Conservation (phyloP, 53 echinoderm and acorn worm species). For the Luidia sarsii region DNA sequence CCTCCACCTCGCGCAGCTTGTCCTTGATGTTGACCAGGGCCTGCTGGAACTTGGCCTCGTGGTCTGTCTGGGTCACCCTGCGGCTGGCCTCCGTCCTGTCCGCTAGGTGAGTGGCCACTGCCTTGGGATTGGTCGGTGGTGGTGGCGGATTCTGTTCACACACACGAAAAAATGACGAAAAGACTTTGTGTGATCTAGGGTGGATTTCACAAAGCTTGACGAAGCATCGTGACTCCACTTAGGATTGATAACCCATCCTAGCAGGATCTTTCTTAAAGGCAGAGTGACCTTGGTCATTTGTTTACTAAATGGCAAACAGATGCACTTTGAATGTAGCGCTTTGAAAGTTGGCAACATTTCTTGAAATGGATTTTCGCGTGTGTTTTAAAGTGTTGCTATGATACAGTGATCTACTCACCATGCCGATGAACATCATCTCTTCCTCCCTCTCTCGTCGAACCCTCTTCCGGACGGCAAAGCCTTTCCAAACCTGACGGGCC, state of each 20-base stretch:
- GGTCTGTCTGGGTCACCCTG: constrained; percentile 88
- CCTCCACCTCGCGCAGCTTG: constrained; percentile 95
- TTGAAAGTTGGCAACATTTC: too few relatives aligned
- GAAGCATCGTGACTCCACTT: too few relatives aligned
- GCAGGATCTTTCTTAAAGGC: too few relatives aligned
- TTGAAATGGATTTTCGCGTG: too few relatives aligned
- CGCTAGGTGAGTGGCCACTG: constrained; percentile 65
- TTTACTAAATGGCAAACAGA: too few relatives aligned
- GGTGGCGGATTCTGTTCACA: constrained; percentile 86
- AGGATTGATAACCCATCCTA: too few relatives aligned
- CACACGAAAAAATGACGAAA: background rate
- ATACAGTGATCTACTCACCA: constrained; percentile 63
- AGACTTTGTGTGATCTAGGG: constrained; percentile 1
- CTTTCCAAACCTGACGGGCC: constrained; percentile 81
- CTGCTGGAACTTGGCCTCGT: constrained; percentile 92
- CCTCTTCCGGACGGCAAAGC: constrained; percentile 78
- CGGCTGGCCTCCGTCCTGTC: constrained; percentile 71
- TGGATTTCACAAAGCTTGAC: too few relatives aligned
- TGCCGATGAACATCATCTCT: constrained; percentile 99
- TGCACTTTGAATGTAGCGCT: too few relatives aligned
- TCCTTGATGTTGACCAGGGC: constrained; percentile 86
- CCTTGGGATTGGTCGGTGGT: constrained; percentile 77
- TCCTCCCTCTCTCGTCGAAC: constrained; percentile 83
- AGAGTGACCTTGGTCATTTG: too few relatives aligned
- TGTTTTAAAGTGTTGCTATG: too few relatives aligned